Evolutionary conservation across 2,113 vertebrate species (phyloP).

Genomic region (Notiomystis cincta): DNA sequence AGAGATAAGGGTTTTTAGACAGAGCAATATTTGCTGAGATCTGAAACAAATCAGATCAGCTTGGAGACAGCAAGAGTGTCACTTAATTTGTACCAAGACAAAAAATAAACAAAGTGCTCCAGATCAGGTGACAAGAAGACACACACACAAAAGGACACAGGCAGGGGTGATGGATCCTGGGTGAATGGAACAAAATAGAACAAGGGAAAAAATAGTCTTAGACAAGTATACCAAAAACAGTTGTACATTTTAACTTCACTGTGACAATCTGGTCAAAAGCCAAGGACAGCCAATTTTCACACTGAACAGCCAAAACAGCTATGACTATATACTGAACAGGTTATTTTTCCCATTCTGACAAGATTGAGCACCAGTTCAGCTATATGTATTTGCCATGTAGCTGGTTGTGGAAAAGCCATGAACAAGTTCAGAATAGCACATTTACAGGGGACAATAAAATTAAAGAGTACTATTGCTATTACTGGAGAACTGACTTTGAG

Average conservation of each 20-base stretch:
- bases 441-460: neutral
- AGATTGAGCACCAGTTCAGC: neutral
- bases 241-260: neutral
- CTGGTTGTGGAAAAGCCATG: neutral
- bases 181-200: neutral
- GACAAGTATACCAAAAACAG: neutral
- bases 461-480: neutral
- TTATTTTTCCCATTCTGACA: neutral
- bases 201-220: neutral
- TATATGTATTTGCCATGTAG: neutral
- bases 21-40: neutral
- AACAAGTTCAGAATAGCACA: neutral
- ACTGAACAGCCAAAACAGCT: neutral
- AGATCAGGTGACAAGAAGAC: neutral
- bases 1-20: neutral
- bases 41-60: neutral
- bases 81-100: neutral
- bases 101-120: neutral
- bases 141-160: neutral
- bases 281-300: neutral
- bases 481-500: neutral
- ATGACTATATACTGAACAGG: neutral
- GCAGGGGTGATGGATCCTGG: neutral
- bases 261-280: neutral
- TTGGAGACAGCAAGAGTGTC: neutral